phyloP scores from a whole-genome alignment of 2,113 vertebrate genomes.

The Melanotaenia duboulayi region DNA sequence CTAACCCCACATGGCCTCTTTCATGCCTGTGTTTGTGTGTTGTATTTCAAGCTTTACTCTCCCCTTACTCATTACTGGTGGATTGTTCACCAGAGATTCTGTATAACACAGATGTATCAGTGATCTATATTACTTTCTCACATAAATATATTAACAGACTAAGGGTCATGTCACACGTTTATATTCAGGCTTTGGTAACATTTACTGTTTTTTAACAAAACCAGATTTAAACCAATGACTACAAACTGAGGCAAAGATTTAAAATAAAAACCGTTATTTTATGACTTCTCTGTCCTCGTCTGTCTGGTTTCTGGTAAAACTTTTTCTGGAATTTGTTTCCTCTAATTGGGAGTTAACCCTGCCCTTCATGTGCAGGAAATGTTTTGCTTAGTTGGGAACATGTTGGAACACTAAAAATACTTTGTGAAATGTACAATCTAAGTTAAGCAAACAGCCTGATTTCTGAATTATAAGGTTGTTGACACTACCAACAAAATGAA shows the following conservation, averaged over 20 bases:
- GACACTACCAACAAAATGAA: background rate
- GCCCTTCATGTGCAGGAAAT: conserved; percentile 35
- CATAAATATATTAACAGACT: conserved; percentile 41
- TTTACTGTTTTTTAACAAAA: conserved; percentile 22
- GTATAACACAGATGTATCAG: conserved; percentile 8
- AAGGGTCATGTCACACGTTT: conserved; percentile 19
- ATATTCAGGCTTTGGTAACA: conserved; percentile 18
- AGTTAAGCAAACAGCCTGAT: conserved; percentile 6
- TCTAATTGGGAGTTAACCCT: conserved; percentile 11
- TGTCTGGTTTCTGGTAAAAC: conserved; percentile 13
- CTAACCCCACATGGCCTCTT: conserved; percentile 1
- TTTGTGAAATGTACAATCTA: conserved; percentile 6
- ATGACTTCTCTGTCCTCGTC: background rate
- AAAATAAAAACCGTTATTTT: background rate
- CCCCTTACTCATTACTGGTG: conserved; percentile 1
- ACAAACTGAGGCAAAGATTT: conserved; percentile 21
- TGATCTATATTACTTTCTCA: conserved; percentile 51
- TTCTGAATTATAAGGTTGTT: conserved; percentile 1
- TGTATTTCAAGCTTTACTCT: background rate
- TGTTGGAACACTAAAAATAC: conserved; percentile 4
- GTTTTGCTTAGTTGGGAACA: conserved; percentile 18
- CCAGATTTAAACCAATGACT: too few relatives aligned
- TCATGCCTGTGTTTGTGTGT: background rate
- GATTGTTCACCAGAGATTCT: conserved; percentile 38
- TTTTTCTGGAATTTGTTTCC: conserved; percentile 19